A percentile compares a stretch with the other conserved stretches of the same genome.
These are phyloP conservation scores for Catagonus wagneri DNA, from an alignment of 2,113 vertebrate genomes.

Conservation along the genomic window DNA sequence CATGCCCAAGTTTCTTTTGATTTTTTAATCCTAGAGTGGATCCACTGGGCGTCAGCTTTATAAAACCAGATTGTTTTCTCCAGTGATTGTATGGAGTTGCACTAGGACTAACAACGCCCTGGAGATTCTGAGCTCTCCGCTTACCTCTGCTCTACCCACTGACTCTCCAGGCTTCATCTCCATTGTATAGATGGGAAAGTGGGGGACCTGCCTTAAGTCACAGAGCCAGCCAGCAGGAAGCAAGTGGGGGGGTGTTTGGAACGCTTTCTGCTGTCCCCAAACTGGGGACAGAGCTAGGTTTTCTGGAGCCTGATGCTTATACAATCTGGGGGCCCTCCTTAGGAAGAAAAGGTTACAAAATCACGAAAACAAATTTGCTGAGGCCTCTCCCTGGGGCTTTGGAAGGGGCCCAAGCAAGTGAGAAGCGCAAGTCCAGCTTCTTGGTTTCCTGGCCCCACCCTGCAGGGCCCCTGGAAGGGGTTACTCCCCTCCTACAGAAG, in stretches of 20 bases:
- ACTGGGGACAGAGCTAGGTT: background rate
- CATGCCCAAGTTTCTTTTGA: background rate
- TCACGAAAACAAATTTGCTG: background rate
- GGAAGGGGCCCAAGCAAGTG: background rate
- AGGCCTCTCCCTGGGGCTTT: background rate
- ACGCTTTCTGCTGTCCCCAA: background rate
- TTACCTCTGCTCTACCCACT: background rate
- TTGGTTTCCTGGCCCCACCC: background rate
- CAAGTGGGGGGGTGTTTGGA: background rate
- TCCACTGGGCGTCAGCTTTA: background rate
- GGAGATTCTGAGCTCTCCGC: background rate
- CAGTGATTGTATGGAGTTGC: background rate
- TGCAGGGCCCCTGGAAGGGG: background rate
- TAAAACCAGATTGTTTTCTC: background rate
- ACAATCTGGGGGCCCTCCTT: background rate
- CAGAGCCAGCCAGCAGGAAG: background rate
- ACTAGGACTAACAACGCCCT: background rate
- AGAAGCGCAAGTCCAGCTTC: background rate
- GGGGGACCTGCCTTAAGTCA: background rate
- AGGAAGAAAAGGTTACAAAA: slow-evolving; percentile 20
- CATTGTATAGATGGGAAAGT: background rate
- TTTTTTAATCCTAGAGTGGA: background rate
- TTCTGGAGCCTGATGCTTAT: background rate
- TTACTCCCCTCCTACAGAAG: background rate
- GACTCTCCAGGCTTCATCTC: background rate